Evolutionary conservation across 2,797 vertebrate species (phyloP), one percentile per base, ranked within the genome.

Genomic region (Psittacula derbiana): DNA sequence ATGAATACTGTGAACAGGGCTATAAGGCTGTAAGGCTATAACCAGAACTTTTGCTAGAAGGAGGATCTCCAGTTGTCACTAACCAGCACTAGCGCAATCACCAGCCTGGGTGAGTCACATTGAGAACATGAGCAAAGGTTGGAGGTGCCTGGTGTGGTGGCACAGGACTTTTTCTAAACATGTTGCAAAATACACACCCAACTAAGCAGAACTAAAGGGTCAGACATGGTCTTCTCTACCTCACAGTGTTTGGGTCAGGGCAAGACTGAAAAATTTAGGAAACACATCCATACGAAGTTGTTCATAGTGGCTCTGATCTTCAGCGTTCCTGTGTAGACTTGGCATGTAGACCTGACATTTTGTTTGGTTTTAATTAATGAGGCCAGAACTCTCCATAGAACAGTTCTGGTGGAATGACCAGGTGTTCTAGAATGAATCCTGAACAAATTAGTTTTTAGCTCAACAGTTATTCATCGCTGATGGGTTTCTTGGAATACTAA

Each of bases 201-300:
- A 1, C 30, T 55, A 46, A 78, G 24, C 11, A 74, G 43, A 85
- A 79, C 33, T 38, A 6, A 69, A 52, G 12, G 7, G 24, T 44
- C 33, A 72, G 49, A 46, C 16, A 6, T 2, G 2, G 9, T 65
- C n/a, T 75, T 91, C 19, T 76, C 21, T 70, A 2, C 23, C 38
- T 82, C 40, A 46, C 8, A 53, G 49, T 67, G 33, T 75, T 7
- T 79, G 10, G 13, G 10, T n/a, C 60, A 83, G 19, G 19, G 11
- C 47, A 83, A 47, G 27, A 70, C 15, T 46, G n/a, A 58, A 80
- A 66, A 10, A 31, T 64, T 44, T 36, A 55, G 20, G 76, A 80
- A 65, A 3, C 2, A 13, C 15, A 38, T 74, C 20, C 18, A 3
- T 65, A 28, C 0, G 2, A 71, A 55, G 12, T 4, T 72, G 3